Evolutionary conservation across 2,888 invertebrate genomes (phyloP).

Genomic region (Agrotis puta): DNA sequence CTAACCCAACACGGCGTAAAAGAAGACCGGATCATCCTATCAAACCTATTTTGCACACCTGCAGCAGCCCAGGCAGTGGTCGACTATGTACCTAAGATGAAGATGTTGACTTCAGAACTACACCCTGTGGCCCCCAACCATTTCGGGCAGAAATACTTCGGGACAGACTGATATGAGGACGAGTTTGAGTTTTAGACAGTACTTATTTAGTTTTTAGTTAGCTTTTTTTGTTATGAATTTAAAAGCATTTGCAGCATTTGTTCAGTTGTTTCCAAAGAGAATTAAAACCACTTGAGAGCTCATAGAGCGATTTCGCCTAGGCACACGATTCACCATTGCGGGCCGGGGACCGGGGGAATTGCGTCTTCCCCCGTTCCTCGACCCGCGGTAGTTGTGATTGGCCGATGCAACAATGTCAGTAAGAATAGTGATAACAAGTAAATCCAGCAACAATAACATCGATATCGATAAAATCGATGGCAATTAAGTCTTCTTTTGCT

Average conservation of each 20-base stretch:
- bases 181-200: slow-evolving; percentile 50
- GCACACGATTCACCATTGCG: too few species aligned
- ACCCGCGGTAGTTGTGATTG: too few species aligned
- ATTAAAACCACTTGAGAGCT: too few species aligned
- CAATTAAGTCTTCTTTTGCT: too few species aligned
- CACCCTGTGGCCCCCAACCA: slow-evolving; percentile 99
- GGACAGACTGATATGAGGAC: slow-evolving; percentile 95
- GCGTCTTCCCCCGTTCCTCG: too few species aligned
- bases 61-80: slow-evolving; percentile 96
- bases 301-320: too few species aligned
- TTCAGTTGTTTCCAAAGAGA: too few species aligned
- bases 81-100: slow-evolving; percentile 96
- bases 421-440: too few species aligned
- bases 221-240: slow-evolving; percentile 9
- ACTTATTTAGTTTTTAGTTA: slow-evolving; percentile 42
- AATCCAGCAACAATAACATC: too few species aligned
- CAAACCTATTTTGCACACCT: slow-evolving; percentile 99
- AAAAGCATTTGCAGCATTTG: neutral
- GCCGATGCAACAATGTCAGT: too few species aligned
- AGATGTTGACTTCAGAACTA: slow-evolving; percentile 98
- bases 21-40: slow-evolving; percentile 98
- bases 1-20: slow-evolving; percentile 98
- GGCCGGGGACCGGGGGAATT: too few species aligned
- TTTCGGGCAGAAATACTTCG: slow-evolving; percentile 99
- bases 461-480: too few species aligned